These are phyloP conservation scores for Acrobasis repandana DNA, from an alignment of 2,888 invertebrate genomes.

Conservation along the genomic window DNA sequence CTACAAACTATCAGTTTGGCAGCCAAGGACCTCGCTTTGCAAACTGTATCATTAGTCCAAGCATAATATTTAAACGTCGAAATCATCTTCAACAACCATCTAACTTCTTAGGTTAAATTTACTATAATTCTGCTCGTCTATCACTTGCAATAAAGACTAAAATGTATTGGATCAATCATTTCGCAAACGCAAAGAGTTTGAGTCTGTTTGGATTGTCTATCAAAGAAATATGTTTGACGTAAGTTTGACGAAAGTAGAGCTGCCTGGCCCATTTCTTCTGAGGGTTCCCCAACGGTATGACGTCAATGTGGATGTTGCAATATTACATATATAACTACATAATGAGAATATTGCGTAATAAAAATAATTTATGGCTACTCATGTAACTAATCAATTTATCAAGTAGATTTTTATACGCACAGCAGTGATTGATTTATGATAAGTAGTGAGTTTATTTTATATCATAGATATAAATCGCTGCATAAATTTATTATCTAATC, in stretches of 20 bases:
- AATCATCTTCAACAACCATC: conserved; percentile 19
- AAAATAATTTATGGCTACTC: conserved; percentile 48
- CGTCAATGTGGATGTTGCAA: conserved; percentile 63
- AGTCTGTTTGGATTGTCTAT: conserved; percentile 28
- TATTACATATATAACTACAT: conserved; percentile 37
- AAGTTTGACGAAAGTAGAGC: conserved; percentile 58
- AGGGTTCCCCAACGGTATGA: conserved; percentile 56
- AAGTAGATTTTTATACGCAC: conserved; percentile 4
- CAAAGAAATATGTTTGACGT: conserved; percentile 58
- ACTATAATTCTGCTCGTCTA: conserved; percentile 8
- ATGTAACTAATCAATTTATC: conserved; percentile 25
- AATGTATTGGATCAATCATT: conserved; percentile 32
- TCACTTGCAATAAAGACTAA: conserved; percentile 31
- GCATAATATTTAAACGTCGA: conserved; percentile 19
- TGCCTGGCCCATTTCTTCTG: conserved; percentile 74
- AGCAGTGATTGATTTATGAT: conserved; percentile 22
- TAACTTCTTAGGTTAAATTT: conserved; percentile 23
- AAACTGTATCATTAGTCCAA: conserved; percentile 27
- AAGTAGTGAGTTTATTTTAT: neutral
- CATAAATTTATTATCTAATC: neutral
- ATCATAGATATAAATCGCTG: neutral
- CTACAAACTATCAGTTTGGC: conserved; percentile 42
- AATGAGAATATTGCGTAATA: conserved; percentile 57
- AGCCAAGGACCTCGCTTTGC: conserved; percentile 34
- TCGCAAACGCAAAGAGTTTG: conserved; percentile 35